Evolutionary conservation across 2,797 vertebrate genomes (phyloP).

Genomic region (Epinephelus coioides): DNA sequence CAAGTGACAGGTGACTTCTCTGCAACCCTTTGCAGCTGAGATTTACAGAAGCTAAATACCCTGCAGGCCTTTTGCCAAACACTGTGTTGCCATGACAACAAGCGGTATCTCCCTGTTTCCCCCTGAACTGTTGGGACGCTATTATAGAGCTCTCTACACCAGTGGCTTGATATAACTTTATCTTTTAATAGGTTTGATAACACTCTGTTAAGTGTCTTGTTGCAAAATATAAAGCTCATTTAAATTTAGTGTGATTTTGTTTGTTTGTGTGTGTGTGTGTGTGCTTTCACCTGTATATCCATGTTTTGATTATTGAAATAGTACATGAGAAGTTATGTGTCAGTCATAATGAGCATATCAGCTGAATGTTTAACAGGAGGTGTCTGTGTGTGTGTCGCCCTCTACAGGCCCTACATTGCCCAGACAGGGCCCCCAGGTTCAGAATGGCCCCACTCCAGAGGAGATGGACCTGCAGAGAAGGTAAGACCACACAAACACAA

Average conservation of each 20-base stretch:
- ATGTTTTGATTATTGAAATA: background rate
- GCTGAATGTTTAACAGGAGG: constrained; percentile 7
- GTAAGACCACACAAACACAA: constrained; percentile 75
- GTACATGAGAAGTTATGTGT: background rate
- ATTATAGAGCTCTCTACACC: background rate
- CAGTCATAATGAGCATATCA: background rate
- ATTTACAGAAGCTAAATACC: background rate
- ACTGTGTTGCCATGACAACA: constrained; percentile 20
- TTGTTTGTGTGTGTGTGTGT: too few relatives aligned
- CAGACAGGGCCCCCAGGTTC: constrained; percentile 93
- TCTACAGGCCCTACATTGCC: constrained; percentile 92
- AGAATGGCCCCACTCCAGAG: constrained; percentile 96
- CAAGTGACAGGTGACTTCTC: background rate
- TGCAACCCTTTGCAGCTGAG: background rate
- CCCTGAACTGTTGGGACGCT: background rate
- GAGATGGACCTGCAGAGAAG: constrained; percentile 97
- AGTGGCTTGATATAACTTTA: background rate
- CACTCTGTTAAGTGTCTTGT: background rate
- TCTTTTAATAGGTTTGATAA: background rate
- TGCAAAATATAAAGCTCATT: background rate
- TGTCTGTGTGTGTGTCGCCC: constrained; percentile 37
- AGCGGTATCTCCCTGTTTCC: background rate
- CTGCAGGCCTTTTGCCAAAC: constrained; percentile 2
- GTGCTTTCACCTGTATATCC: background rate
- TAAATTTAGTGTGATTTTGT: background rate